These are phyloP conservation scores for Diogma glabrata DNA, from an alignment of 2,888 invertebrate species.

Conservation along the genomic window DNA sequence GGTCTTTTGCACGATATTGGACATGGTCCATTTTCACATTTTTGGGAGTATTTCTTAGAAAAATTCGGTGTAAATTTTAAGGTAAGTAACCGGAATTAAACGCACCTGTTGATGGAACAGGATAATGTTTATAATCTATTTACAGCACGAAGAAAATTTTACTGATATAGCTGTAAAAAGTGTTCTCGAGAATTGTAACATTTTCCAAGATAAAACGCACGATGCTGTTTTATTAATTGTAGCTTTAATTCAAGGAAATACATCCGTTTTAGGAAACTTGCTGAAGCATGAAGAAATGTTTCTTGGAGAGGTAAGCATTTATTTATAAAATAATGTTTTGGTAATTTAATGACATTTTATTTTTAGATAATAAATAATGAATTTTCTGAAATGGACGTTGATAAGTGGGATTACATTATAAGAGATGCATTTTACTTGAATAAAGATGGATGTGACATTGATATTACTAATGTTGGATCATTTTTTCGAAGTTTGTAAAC, in stretches of 20 bases:
- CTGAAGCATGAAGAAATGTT: too few species aligned
- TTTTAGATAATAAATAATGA: constrained; percentile 43
- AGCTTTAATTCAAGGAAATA: neutral
- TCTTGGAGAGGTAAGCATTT: too few species aligned
- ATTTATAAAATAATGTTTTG: neutral
- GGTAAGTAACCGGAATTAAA: neutral
- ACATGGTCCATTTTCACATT: constrained; percentile 56
- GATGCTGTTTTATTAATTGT: neutral
- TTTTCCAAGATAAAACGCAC: too few species aligned
- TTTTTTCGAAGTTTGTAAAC: too few species aligned
- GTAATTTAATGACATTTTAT: neutral
- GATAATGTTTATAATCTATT: too few species aligned
- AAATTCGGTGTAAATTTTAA: too few species aligned
- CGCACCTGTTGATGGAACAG: neutral
- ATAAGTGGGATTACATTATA: constrained; percentile 55
- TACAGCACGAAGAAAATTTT: too few species aligned
- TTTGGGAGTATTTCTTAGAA: constrained; percentile 40
- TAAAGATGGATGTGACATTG: too few species aligned
- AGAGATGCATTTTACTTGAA: constrained; percentile 36
- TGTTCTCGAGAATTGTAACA: too few species aligned
- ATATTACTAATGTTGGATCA: too few species aligned
- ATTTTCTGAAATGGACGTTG: constrained; percentile 48
- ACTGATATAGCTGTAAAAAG: too few species aligned
- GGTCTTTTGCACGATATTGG: constrained; percentile 57
- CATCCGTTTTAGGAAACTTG: too few species aligned